Base-by-base conservation (phyloP, 2,113 vertebrate genomes). In the Irena cyanogastra region DNA sequence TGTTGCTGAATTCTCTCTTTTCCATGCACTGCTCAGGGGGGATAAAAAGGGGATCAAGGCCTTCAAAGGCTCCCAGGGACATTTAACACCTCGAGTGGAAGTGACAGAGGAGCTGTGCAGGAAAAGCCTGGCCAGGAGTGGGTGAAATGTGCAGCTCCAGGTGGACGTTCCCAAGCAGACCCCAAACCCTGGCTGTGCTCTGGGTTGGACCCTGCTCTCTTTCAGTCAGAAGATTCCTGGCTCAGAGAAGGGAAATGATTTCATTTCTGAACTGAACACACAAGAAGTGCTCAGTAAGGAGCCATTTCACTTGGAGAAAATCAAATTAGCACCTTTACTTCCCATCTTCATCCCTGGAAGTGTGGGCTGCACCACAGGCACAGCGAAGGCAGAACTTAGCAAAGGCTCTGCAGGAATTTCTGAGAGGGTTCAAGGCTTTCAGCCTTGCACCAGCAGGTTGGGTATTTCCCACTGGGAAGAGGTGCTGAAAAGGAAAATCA, bases 21-120 rank as follows among this genome's bases (percentile, higher is more conserved):
- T 33, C 64, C 19, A 7, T 19, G 54, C 6, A 3, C 42, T n/a
- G 15, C 50, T 75, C 52, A 11, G 14, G 47, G 68, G 16, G 45
- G 16, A n/a, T 28, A 6, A 74, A 65, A 71, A 65, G 42, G 21
- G 31, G 15, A 28, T 5, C 21, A 33, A 79, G 30, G 14, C 42
- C 30, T 66, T 76, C 6, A 18, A 9, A 53, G 31, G 33, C n/a
- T 66, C 10, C 44, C 41, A 69, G 64, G 27, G n/a, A 30, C 26
- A 53, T 57, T 60, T 8, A 50, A 28, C 23, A 11, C 9, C 24
- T 63, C 0, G 0, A 63, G 56, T 0, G 0, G 49, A 23, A 49
- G 39, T 10, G 47, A 72, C n/a, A 39, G 23, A 60, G 20, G 0
- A 3, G 13, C n/a, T 61, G 28, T 27, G 50, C 14, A 35, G 56